Conservation (phyloP, 1,140 invertebrate genomes). For the Bemisia tabaci region DNA sequence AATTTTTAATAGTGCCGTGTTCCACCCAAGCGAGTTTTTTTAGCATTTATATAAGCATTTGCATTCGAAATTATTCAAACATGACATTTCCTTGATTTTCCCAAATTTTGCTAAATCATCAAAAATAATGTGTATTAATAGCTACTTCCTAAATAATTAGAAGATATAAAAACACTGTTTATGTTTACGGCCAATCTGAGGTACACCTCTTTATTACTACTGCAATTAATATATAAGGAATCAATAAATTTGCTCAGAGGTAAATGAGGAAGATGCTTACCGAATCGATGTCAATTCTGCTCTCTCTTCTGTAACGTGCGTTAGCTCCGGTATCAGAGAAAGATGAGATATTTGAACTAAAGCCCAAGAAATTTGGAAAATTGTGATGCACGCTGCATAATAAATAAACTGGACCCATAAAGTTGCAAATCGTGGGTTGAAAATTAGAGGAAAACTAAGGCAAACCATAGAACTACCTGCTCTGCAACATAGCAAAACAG, state of each 20-base stretch:
- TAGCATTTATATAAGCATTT: no score
- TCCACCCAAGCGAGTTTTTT: no score
- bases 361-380: conserved; percentile 88
- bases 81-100: no score
- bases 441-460: conserved; percentile 69
- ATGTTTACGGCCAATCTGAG: no score
- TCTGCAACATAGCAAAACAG: not conserved
- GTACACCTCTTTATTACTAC: no score
- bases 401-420: conserved; percentile 47
- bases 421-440: conserved; percentile 44
- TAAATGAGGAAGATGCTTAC: conserved; percentile 31
- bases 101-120: no score
- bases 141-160: no score
- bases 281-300: conserved; percentile 65
- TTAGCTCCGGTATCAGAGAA: conserved; percentile 70
- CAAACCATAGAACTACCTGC: conserved; percentile 43
- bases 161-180: no score
- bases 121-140: no score
- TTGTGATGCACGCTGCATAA: conserved; percentile 58
- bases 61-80: no score
- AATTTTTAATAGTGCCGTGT: no score
- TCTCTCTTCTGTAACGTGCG: conserved; percentile 46
- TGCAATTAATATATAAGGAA: no score
- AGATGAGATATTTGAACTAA: conserved; percentile 81
- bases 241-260: not conserved